Conservation (phyloP, 1,140 invertebrate species). For the Bombus ignitus region DNA sequence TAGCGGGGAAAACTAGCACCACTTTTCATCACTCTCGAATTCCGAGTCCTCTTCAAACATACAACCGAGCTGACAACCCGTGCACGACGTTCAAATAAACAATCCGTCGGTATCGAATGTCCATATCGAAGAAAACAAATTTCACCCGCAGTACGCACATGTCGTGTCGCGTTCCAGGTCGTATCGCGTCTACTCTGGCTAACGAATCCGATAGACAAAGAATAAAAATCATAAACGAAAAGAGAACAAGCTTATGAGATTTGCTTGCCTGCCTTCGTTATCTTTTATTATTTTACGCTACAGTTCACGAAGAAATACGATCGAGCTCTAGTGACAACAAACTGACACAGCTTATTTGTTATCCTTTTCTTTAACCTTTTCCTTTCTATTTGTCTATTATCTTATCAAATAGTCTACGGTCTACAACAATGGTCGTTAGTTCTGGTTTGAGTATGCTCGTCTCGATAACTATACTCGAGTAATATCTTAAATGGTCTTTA, state of each 20-base stretch:
- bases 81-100: slow-evolving; percentile 35
- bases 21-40: slow-evolving; percentile 29
- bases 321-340: too few species aligned
- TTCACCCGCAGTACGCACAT: not conserved
- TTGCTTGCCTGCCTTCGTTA: too few species aligned
- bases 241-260: slow-evolving; percentile 18
- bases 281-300: too few species aligned
- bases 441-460: not conserved
- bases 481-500: slow-evolving; percentile 25
- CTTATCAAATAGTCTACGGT: not conserved
- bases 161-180: too few species aligned
- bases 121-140: slow-evolving; percentile 27
- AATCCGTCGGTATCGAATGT: slow-evolving; percentile 12
- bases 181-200: not conserved
- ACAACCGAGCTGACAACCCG: not conserved
- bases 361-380: too few species aligned
- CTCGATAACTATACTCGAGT: not conserved
- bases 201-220: not conserved
- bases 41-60: slow-evolving; percentile 26
- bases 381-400: not conserved
- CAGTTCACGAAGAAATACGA: not conserved
- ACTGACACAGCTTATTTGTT: not conserved
- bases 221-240: not conserved
- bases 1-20: slow-evolving; percentile 8
- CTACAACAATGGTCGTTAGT: not conserved